Conservation (phyloP, 1,140 invertebrate genomes). For the Drosophila simulans region DNA sequence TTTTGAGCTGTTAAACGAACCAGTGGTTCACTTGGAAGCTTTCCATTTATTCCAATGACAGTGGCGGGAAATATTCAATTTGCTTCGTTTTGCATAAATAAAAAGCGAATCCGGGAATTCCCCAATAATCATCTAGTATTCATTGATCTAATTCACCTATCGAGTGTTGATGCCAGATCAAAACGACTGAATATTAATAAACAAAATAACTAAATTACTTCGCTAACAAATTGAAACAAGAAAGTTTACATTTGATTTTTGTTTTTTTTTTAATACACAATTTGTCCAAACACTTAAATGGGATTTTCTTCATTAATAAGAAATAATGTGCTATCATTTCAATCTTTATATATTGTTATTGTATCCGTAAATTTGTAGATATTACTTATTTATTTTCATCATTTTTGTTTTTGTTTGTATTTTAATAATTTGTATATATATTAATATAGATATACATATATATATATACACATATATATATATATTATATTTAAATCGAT, state of each 20-base stretch:
- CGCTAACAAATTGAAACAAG: slow-evolving; percentile 3
- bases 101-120: background rate
- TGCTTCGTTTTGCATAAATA: background rate
- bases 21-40: background rate
- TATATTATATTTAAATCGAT: slow-evolving; percentile 76
- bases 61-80: background rate
- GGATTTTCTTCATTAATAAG: slow-evolving; percentile 79
- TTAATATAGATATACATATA: slow-evolving; percentile 42
- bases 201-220: no score
- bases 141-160: no score
- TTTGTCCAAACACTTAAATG: slow-evolving; percentile 84
- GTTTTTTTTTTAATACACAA: slow-evolving; percentile 75
- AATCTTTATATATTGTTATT: slow-evolving; percentile 61
- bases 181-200: no score
- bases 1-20: background rate
- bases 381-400: slow-evolving; percentile 62
- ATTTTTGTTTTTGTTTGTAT: slow-evolving; percentile 58
- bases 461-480: slow-evolving; percentile 44
- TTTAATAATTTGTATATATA: slow-evolving; percentile 72
- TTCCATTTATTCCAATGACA: background rate
- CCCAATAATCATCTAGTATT: no score
- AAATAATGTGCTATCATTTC: slow-evolving; percentile 79
- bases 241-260: slow-evolving; percentile 58
- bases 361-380: slow-evolving; percentile 82
- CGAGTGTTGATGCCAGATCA: no score